Base-by-base conservation (phyloP, 2,113 vertebrate genomes). In the Odobenus rosmarus region DNA sequence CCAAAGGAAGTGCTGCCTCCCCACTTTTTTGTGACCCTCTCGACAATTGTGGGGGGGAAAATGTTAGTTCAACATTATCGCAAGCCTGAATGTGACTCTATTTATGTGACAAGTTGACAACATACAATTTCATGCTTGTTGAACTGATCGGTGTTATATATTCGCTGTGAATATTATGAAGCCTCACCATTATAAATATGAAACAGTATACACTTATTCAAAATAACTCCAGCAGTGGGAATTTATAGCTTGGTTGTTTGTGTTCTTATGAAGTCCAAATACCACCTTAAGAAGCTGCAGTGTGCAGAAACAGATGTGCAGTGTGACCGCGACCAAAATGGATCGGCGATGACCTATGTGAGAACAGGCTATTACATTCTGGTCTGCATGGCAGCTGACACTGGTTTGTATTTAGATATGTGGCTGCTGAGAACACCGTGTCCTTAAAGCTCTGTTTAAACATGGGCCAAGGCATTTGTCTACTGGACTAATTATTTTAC, bases 51-150 rank as follows among this genome's bases (percentile, higher is more conserved):
- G 93, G 76, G 97, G 96, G 82, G 74, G 95, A 95, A 98, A 98
- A 97, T 96, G 97, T 98, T 98, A 98, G 98, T 98, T 98, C 98
- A 98, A 99, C 98, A 98, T 99, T 98, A 98, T 98, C 13, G 39
- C 97, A 97, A 98, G 97, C 97, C 98, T 96, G 98, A 98, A 98
- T 98, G 99, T 98, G 98, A 98, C 98, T 99, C 98, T 98, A 99
- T 99, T 99, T 99, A 99, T 98, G 98, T 99, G 99, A 99, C 99
- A 99, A 98, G 98, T 98, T 99, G 99, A 99, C 99, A 99, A 99
- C 98, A 98, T 98, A 99, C 98, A 99, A 99, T 99, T 99, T 99
- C 98, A 99, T 99, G 99, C 99, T 99, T 99, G 98, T 99, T 99
- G 99, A 99, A 98, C 99, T 99, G 99, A 99, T 99, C 98, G 98